Conservation (phyloP, 2,888 invertebrate species). For the Gonocerus acuteangulatus region DNA sequence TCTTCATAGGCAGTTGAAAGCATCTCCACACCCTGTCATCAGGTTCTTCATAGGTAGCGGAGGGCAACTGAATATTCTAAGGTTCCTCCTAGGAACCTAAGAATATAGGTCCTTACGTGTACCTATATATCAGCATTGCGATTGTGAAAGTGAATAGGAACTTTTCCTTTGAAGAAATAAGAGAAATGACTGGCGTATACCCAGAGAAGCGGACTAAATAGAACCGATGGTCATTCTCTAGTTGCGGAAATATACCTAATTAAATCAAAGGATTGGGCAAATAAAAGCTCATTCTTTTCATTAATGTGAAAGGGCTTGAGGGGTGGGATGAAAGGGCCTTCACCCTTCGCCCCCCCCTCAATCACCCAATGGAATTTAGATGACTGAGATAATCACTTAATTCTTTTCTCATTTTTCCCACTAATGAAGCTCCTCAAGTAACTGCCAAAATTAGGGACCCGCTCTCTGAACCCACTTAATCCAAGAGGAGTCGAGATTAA, state of each 20-base stretch:
- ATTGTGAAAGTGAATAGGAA: too few species aligned
- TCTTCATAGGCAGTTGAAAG: too few species aligned
- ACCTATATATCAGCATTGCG: too few species aligned
- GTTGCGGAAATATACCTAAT: slow-evolving; percentile 10
- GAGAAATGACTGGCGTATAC: too few species aligned
- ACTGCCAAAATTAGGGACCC: slow-evolving; percentile 24
- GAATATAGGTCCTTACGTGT: too few species aligned
- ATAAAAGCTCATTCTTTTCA: slow-evolving; percentile 26
- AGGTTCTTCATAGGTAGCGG: too few species aligned
- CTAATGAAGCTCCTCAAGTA: slow-evolving; percentile 25
- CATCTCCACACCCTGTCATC: too few species aligned
- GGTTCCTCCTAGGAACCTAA: too few species aligned
- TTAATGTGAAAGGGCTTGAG: slow-evolving; percentile 19
- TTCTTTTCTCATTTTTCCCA: slow-evolving; percentile 27
- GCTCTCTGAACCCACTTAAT: slow-evolving; percentile 7
- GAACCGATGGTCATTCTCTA: not conserved
- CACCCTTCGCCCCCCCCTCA: not conserved
- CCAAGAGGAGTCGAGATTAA: slow-evolving; percentile 8
- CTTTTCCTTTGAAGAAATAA: too few species aligned
- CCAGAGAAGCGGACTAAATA: slow-evolving; percentile 1
- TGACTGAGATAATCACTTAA: slow-evolving; percentile 28
- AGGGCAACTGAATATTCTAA: too few species aligned
- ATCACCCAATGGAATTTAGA: slow-evolving; percentile 25
- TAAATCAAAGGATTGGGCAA: slow-evolving; percentile 26
- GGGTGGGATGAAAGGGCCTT: not conserved